Evolutionary conservation across 2,888 invertebrate species (phyloP).

Genomic region (Napeogenes sylphis): DNA sequence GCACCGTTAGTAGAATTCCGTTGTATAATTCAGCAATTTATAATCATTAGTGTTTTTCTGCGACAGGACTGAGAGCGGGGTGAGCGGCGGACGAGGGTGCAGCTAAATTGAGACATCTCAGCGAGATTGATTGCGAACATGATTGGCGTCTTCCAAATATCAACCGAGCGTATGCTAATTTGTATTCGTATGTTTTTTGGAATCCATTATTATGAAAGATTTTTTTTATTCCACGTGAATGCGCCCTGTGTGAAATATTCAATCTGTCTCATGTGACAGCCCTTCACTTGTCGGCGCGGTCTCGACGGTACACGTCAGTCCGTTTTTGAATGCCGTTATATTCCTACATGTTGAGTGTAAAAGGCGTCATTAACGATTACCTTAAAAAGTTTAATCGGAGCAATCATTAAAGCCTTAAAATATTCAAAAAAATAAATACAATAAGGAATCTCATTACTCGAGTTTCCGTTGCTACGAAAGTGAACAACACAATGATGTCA

Average conservation of each 20-base stretch:
- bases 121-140: slow-evolving; percentile 68
- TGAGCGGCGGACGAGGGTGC: slow-evolving; percentile 52
- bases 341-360: slow-evolving; percentile 67
- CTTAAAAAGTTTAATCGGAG: slow-evolving; percentile 74
- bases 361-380: slow-evolving; percentile 74
- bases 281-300: slow-evolving; percentile 61
- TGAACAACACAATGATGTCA: slow-evolving; percentile 70
- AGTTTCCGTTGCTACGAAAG: slow-evolving; percentile 75
- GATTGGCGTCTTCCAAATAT: slow-evolving; percentile 64
- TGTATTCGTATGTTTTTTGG: slow-evolving; percentile 45
- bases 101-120: slow-evolving; percentile 70
- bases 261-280: slow-evolving; percentile 65
- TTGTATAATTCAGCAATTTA: slow-evolving; percentile 70
- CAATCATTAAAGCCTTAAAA: slow-evolving; percentile 73
- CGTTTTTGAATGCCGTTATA: slow-evolving; percentile 65
- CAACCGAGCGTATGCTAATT: slow-evolving; percentile 60
- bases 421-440: slow-evolving; percentile 68
- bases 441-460: slow-evolving; percentile 66
- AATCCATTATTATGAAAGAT: slow-evolving; percentile 41
- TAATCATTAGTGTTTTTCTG: slow-evolving; percentile 69
- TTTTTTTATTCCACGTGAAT: slow-evolving; percentile 59
- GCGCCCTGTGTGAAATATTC: slow-evolving; percentile 63
- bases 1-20: slow-evolving; percentile 52
- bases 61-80: slow-evolving; percentile 39
- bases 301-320: slow-evolving; percentile 45